A percentile compares a stretch with the other conserved stretches of the same genome.
Evolutionary conservation across 2,888 invertebrate species (phyloP).

Genomic region (Drosophila rellima): DNA sequence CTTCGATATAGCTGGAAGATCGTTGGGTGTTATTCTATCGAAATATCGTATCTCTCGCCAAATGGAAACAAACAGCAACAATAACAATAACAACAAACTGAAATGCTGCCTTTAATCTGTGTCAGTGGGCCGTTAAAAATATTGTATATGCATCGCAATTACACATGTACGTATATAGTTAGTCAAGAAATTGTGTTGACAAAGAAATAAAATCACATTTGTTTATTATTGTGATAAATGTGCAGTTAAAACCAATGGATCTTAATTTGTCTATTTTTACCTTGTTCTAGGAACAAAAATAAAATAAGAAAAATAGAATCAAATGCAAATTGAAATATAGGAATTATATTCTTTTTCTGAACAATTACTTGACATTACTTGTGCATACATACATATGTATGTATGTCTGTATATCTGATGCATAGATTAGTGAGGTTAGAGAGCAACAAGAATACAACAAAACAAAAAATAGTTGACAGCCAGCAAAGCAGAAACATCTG

Average conservation of each 20-base stretch:
- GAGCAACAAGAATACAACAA: conserved; percentile 19
- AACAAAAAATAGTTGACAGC: conserved; percentile 47
- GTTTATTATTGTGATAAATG: neutral
- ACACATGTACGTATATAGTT: conserved; percentile 11
- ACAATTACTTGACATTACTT: neutral
- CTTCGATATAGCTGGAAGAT: conserved; percentile 89
- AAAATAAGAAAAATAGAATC: neutral
- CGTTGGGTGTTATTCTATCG: conserved; percentile 41
- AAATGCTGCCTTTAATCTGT: conserved; percentile 52
- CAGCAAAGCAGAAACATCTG: conserved; percentile 38
- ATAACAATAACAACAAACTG: conserved; percentile 14
- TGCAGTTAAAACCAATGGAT: neutral
- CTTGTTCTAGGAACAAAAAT: neutral
- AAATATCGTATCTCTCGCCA: conserved; percentile 36
- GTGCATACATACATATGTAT: neutral
- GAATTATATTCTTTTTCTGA: neutral
- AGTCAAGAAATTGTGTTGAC: conserved; percentile 4
- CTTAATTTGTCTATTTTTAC: neutral
- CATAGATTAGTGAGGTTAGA: conserved; percentile 68
- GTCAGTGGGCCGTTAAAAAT: conserved; percentile 70
- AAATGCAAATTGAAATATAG: neutral
- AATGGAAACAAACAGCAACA: conserved; percentile 61
- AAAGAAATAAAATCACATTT: neutral
- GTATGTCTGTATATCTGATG: conserved; percentile 9
- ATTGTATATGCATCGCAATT: conserved; percentile 20